Evolutionary conservation across 2,113 vertebrate species (phyloP), one percentile per base, ranked within the genome.

Genomic region (Muscicapa adusta): DNA sequence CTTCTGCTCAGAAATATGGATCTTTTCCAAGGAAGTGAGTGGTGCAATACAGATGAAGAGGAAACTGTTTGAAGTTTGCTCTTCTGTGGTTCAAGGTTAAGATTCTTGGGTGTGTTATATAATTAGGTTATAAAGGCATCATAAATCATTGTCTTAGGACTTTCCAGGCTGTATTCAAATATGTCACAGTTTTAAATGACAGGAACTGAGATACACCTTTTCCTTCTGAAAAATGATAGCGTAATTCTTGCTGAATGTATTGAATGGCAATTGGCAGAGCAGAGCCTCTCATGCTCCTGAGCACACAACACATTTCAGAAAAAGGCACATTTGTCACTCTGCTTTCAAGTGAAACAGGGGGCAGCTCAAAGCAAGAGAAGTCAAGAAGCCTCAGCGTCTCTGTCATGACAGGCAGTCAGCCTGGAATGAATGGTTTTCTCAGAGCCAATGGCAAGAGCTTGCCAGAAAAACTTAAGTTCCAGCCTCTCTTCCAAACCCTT

Each of bases 71-170:
- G 67, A 71, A 80, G 61, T 79, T 90, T 70, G 56, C 48, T 74
- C n/a, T 47, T 36, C 36, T 57, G 10, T 56, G 12, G 54, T 71
- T 83, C 81, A 82, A 82, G 47, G 62, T 7, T 48, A 80, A 82
- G 33, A 80, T 85, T 85, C n/a, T 51, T 90, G 82, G 78, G 79
- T 63, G 74, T 93, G 50, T 70, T 83, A n/a, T 8, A 16, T 54
- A 33, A 58, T 80, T 73, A 83, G 58, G 67, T 85, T 33, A 50
- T 91, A 91, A 75, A 63, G 33, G 7, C 10, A 76, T n/a, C 13
- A 20, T 70, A 74, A 85, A 86, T 76, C 51, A 71, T n/a, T 57
- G 31, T 33, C 15, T 63, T 80, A 76, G 60, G 47, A 74, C 26
- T 90, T 63, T 66, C 17, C 79, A 60, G n/a, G 31, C 1, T 2